Evolutionary conservation across 2,113 vertebrate genomes (phyloP), one percentile per base, ranked within the genome.

Genomic region (Takifugu flavidus): DNA sequence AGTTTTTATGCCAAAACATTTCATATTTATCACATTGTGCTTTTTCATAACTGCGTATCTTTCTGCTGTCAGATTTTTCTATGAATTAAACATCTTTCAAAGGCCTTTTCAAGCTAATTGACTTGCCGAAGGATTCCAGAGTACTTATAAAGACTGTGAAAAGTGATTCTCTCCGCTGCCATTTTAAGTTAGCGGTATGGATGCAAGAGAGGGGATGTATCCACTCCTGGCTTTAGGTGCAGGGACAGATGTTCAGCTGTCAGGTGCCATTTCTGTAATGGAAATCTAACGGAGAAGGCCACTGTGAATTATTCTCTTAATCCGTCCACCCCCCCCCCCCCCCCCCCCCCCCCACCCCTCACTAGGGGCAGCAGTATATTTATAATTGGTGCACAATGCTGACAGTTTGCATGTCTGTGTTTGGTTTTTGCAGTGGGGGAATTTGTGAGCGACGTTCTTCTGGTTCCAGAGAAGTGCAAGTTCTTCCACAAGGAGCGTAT

Each of bases 401-500:
- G 53, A 25, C 49, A 66, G 39, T 14, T 39, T 39, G 34, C 34
- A 2, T 34, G 13, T 54, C 25, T 12, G 3, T 83, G 66, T 78
- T 63, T 56, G 78, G 63, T 71, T 49, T 13, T 91, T 90, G 1
- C 88, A 99, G 97, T 96, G 82, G 97, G 95, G 4, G 94, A 95
- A 72, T 96, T 96, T 11, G 95, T 98, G 51, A 99, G 97, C 1
- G 95, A 98, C 4, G 94, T 98, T 13, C 93, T 99, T 2, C 90
- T 98, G 78, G 97, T 98, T 34, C 96, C 96, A 0, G 96, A 98
- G 82, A 95, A 95, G 63, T 99, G 97, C 90, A 91, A 91, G 50
- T 99, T 99, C 89, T 98, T 96, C 89, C 96, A 99, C 87, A 97
- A 96, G 82, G 94, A 98, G 81, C 82, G 71, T 34, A 93, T 92